These are phyloP conservation scores for Trisateles emortualis DNA, from an alignment of 2,888 invertebrate species.

Conservation along the genomic window DNA sequence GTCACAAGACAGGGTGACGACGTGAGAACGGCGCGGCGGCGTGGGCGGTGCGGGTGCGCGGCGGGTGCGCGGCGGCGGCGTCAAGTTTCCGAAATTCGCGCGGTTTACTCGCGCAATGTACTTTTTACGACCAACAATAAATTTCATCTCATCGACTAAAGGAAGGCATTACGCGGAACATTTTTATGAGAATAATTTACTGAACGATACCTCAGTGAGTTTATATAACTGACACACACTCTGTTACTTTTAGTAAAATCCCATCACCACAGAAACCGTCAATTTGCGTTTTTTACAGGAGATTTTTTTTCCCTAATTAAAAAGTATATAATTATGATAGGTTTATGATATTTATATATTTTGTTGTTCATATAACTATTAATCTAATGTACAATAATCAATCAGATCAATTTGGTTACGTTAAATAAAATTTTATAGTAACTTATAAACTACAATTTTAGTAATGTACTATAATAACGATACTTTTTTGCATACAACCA, in stretches of 20 bases:
- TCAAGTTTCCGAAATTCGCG: constrained; percentile 58
- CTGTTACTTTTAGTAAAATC: background rate
- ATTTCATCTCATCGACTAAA: constrained; percentile 73
- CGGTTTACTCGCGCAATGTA: constrained; percentile 67
- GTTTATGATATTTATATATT: no score
- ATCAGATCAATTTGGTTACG: no score
- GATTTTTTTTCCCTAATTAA: background rate
- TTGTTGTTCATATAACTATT: no score
- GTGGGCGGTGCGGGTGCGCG: no score
- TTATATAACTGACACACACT: constrained; percentile 13
- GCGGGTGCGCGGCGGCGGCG: constrained; percentile 15
- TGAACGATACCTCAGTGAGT: constrained; percentile 51
- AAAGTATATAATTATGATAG: background rate
- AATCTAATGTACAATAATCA: no score
- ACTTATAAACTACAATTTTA: no score
- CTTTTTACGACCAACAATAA: constrained; percentile 76
- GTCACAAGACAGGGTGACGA: constrained; percentile 60
- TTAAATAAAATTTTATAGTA: no score
- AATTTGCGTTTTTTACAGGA: background rate
- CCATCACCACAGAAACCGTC: background rate
- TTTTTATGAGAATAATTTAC: constrained; percentile 71
- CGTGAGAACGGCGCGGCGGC: constrained; percentile 59
- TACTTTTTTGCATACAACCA: no score
- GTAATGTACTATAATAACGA: no score
- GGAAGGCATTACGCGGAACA: constrained; percentile 63